Evolutionary conservation across 2,797 vertebrate genomes (phyloP).

Genomic region (Scarus forsteni): DNA sequence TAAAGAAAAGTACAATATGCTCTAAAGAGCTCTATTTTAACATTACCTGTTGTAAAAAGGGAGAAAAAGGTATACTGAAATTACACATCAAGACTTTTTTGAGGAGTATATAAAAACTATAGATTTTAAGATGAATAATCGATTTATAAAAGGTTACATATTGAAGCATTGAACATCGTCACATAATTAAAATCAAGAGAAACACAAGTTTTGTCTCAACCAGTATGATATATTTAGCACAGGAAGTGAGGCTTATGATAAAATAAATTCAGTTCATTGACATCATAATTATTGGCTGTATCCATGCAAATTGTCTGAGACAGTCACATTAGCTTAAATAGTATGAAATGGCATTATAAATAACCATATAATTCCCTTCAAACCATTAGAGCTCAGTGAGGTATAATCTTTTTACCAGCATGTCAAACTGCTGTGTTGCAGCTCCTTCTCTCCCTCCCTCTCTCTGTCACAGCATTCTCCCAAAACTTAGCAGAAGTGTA

Average conservation of each 20-base stretch:
- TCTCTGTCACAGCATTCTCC: constrained; percentile 24
- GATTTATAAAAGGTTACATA: neutral
- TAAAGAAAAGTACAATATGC: too few species aligned
- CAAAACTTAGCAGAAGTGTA: constrained; percentile 24
- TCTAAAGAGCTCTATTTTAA: too few species aligned
- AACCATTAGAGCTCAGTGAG: too few species aligned
- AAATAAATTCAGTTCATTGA: constrained; percentile 39
- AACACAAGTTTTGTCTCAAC: constrained; percentile 33
- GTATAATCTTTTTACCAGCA: neutral
- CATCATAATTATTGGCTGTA: constrained; percentile 28
- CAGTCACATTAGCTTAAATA: neutral
- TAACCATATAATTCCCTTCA: neutral
- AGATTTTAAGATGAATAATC: neutral
- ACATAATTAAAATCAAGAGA: constrained; percentile 25
- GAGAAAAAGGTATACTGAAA: neutral
- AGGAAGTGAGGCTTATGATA: constrained; percentile 27
- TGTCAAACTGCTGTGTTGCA: neutral
- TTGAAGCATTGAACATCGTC: constrained; percentile 3
- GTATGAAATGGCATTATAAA: neutral
- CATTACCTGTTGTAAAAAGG: too few species aligned
- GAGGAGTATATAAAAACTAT: too few species aligned
- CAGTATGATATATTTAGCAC: constrained; percentile 29
- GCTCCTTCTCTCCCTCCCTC: neutral
- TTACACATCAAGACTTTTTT: too few species aligned
- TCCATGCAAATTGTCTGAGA: constrained; percentile 1